Conservation (phyloP, 2,888 invertebrate genomes). For the Epicampocera succincta region DNA sequence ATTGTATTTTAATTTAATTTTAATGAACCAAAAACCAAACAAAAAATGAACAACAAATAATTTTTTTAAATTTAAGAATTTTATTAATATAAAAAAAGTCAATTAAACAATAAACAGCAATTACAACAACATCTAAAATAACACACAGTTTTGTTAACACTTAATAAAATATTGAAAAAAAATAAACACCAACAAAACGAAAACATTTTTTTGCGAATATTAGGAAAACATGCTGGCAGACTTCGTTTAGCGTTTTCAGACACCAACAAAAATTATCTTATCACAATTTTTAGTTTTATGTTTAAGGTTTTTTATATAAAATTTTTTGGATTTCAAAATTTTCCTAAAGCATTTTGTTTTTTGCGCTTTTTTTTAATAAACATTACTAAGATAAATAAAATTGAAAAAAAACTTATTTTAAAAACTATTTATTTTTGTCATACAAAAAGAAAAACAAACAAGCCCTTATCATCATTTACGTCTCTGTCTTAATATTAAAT, state of each 20-base stretch:
- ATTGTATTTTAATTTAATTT: constrained; percentile 78
- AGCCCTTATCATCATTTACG: constrained; percentile 69
- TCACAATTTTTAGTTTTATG: constrained; percentile 55
- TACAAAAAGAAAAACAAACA: constrained; percentile 46
- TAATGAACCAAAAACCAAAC: constrained; percentile 55
- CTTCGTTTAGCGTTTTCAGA: constrained; percentile 12
- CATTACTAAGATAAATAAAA: constrained; percentile 57
- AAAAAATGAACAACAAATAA: constrained; percentile 77
- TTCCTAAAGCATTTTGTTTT: constrained; percentile 52
- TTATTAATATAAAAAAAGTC: constrained; percentile 46
- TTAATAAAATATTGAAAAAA: constrained; percentile 45
- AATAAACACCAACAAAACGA: constrained; percentile 20
- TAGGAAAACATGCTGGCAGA: constrained; percentile 19
- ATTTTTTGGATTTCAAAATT: constrained; percentile 54
- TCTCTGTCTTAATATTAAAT: constrained; percentile 60
- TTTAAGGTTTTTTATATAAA: constrained; percentile 61
- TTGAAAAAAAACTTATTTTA: constrained; percentile 13
- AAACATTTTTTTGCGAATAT: constrained; percentile 28
- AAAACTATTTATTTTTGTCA: constrained; percentile 61
- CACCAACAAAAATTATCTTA: constrained; percentile 35
- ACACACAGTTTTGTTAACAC: constrained; percentile 64
- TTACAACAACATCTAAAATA: constrained; percentile 48
- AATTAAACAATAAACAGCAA: constrained; percentile 52
- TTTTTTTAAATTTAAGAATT: constrained; percentile 72
- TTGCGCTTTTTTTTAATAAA: constrained; percentile 60